Base-by-base conservation (phyloP, 2,888 invertebrate genomes). In the Nebria brevicollis region DNA sequence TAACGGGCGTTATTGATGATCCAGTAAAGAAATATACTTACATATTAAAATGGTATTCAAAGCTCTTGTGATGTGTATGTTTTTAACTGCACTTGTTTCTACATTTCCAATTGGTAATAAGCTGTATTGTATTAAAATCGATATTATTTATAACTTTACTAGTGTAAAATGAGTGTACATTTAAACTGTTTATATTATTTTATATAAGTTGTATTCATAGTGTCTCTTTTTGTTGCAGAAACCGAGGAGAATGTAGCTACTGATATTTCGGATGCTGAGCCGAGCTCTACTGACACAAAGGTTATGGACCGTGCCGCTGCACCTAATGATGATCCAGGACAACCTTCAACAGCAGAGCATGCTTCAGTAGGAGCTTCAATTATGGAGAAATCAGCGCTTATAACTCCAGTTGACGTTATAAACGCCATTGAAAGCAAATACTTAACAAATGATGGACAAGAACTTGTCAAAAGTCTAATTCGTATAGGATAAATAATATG, bases 391-490 rank as follows among this genome's bases (percentile, higher is more conserved):
- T 15, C 64, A 70, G 72, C 72, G 8, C 1, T 64, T 2, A 77
- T 77, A n/a, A 72, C 72, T 43, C 3, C 72, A 25, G 0, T 2
- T 6, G 77, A 77, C 1, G 1, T 72, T 26, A 0, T 72, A 0
- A 54, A 13, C 15, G 64, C 64, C 26, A 10, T 64, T 26, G 72
- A 72, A 72, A 0, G 15, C 1, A 77, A 77, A 64, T 77, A 77
- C 26, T 64, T 77, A 1, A 77, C 77, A 8, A n/a, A 7, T 5
- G 72, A 72, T n/a, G 77, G 77, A 64, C 72, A 64, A 64, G n/a
- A 72, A 3, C 15, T 77, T 1, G 10, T 34, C 2, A 26, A 77
- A 2, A 13, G 66, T 13, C 0, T 65, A 1, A 1, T 66, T 34
- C 34, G 5, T 34, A 34, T 34, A 5, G 34, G 34, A 34, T 34